Evolutionary conservation across 2,888 invertebrate species (phyloP).

Genomic region (Ochropleura leucogaster): DNA sequence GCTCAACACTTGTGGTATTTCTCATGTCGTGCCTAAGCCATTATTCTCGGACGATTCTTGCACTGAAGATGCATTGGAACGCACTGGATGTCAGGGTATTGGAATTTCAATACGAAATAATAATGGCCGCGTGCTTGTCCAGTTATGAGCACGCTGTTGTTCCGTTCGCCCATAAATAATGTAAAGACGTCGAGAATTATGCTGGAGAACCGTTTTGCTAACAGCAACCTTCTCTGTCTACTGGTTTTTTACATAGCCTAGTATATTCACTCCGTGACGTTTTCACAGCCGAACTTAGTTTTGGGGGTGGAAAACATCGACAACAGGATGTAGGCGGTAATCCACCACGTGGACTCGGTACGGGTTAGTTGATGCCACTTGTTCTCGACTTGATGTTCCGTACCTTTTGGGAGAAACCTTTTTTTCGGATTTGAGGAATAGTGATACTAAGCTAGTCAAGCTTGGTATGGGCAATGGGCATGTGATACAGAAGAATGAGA

Average conservation of each 20-base stretch:
- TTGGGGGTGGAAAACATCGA: background rate
- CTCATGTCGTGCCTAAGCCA: conserved; percentile 11
- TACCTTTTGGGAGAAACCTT: background rate
- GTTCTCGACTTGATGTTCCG: background rate
- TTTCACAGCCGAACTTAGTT: background rate
- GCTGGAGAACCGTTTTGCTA: background rate
- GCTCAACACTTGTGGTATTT: conserved; percentile 43
- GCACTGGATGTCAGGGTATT: conserved; percentile 18
- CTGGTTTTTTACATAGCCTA: background rate
- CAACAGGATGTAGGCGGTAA: background rate
- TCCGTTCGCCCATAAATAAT: conserved; percentile 6
- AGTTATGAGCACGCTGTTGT: conserved; percentile 30
- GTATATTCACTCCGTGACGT: no score
- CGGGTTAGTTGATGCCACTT: background rate
- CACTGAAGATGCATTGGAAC: conserved; percentile 19
- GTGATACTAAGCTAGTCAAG: no score
- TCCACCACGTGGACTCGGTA: background rate
- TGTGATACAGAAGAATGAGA: no score
- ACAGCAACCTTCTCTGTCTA: background rate
- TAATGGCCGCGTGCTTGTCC: conserved; percentile 35
- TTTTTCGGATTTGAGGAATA: background rate
- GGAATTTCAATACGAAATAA: conserved; percentile 49
- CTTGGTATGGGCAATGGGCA: no score
- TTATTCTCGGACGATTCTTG: conserved; percentile 9
- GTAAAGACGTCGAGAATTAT: background rate